These are phyloP conservation scores for Nomada fucata DNA, from an alignment of 2,888 invertebrate species.

Conservation along the genomic window DNA sequence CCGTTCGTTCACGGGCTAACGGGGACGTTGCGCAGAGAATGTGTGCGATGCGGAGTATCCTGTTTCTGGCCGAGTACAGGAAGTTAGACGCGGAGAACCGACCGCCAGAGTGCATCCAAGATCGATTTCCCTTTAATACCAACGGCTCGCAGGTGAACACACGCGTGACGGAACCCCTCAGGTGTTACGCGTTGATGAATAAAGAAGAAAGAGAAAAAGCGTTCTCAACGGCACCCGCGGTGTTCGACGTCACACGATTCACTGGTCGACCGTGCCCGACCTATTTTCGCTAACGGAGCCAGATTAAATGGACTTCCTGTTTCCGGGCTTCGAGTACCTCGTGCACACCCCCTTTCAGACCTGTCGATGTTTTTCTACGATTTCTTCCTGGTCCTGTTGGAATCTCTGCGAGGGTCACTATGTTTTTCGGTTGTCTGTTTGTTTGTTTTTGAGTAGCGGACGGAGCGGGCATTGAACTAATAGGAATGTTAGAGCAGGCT, in stretches of 20 bases:
- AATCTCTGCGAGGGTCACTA: no score
- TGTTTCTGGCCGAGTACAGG: neutral
- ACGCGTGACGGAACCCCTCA: constrained; percentile 29
- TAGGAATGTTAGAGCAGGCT: no score
- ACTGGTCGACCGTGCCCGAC: constrained; percentile 20
- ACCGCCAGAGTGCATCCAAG: constrained; percentile 26
- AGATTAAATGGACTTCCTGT: constrained; percentile 55
- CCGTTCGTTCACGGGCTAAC: constrained; percentile 23
- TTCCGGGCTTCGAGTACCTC: constrained; percentile 14
- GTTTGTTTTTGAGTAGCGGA: no score
- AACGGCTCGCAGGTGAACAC: constrained; percentile 24
- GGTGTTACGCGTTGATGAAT: constrained; percentile 33
- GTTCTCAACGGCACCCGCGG: constrained; percentile 21
- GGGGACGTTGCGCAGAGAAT: neutral
- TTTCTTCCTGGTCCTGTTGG: neutral
- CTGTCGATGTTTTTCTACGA: neutral
- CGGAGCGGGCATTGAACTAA: no score
- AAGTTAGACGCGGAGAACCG: constrained; percentile 14
- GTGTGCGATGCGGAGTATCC: no score
- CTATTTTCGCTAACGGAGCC: constrained; percentile 26
- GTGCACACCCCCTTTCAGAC: constrained; percentile 15
- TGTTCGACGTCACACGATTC: constrained; percentile 46
- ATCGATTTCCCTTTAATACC: constrained; percentile 67
- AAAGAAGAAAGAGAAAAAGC: constrained; percentile 31
- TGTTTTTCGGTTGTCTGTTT: no score